Conservation (phyloP, 1,140 invertebrate genomes). For the Saccostrea cuccullata region DNA sequence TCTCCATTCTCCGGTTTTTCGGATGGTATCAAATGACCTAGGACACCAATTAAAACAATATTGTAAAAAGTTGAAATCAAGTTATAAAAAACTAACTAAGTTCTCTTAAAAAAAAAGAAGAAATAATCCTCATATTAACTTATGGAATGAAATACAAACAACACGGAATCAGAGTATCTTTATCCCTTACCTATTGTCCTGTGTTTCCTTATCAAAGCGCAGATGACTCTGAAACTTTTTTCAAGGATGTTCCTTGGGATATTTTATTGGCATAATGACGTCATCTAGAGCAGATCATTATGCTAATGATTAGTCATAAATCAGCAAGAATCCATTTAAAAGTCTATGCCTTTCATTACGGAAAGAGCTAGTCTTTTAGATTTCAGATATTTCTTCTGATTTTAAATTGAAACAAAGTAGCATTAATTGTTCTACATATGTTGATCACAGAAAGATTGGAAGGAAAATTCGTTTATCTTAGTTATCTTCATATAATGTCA, state of each 20-base stretch:
- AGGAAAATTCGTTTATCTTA: background rate
- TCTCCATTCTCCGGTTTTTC: too few species aligned
- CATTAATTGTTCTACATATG: conserved; percentile 4
- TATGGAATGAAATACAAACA: too few species aligned
- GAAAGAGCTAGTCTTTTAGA: conserved; percentile 27
- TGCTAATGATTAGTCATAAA: conserved; percentile 9
- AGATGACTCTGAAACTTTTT: background rate
- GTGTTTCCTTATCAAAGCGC: background rate
- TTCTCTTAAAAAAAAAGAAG: too few species aligned
- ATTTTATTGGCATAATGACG: conserved; percentile 26
- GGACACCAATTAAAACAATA: too few species aligned
- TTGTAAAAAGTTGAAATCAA: too few species aligned
- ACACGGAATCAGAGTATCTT: too few species aligned
- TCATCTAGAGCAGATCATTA: background rate
- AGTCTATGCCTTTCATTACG: background rate
- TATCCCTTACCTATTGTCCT: background rate
- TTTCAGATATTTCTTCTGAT: background rate
- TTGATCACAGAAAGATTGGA: background rate
- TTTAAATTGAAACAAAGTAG: background rate
- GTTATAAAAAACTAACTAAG: too few species aligned
- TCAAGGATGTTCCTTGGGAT: background rate
- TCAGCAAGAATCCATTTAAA: conserved; percentile 20
- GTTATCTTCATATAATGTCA: conserved; percentile 25
- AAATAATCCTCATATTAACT: too few species aligned
- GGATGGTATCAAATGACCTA: too few species aligned